These are phyloP conservation scores for Saccostrea cuccullata DNA, from an alignment of 1,140 invertebrate species.

Conservation along the genomic window DNA sequence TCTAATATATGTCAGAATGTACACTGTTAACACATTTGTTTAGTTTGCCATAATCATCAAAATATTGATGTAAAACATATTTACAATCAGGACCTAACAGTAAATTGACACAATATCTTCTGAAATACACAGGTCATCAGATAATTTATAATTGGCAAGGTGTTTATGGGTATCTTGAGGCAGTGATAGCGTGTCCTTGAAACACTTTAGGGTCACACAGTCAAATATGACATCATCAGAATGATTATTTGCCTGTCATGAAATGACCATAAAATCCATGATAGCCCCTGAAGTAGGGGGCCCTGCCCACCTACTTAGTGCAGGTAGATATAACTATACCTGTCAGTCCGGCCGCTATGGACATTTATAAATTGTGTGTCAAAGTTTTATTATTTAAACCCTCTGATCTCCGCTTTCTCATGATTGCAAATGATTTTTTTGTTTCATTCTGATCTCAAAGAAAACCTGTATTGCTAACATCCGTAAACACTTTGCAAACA, in stretches of 20 bases:
- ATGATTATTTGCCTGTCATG: constrained; percentile 9
- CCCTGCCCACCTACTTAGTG: neutral
- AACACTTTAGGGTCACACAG: neutral
- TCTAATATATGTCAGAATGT: too few species aligned
- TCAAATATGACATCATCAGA: neutral
- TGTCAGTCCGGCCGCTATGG: neutral
- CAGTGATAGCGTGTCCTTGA: neutral
- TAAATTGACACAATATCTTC: too few species aligned
- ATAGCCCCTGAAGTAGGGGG: neutral
- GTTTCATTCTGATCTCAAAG: too few species aligned
- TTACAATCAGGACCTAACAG: too few species aligned
- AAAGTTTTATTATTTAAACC: neutral
- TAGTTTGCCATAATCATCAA: too few species aligned
- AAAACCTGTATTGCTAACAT: too few species aligned
- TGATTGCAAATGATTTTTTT: neutral
- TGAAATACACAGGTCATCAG: too few species aligned
- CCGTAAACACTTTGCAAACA: neutral
- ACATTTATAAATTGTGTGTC: constrained; percentile 7
- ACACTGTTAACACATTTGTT: too few species aligned
- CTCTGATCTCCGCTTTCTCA: neutral
- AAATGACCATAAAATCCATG: neutral
- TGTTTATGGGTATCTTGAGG: neutral
- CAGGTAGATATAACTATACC: neutral
- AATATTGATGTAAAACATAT: too few species aligned
- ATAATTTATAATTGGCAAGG: neutral